A percentile compares a stretch with the other conserved stretches of the same genome.
phyloP scores from a whole-genome alignment of 2,797 vertebrate genomes.

The Erpetoichthys calabaricus region DNA sequence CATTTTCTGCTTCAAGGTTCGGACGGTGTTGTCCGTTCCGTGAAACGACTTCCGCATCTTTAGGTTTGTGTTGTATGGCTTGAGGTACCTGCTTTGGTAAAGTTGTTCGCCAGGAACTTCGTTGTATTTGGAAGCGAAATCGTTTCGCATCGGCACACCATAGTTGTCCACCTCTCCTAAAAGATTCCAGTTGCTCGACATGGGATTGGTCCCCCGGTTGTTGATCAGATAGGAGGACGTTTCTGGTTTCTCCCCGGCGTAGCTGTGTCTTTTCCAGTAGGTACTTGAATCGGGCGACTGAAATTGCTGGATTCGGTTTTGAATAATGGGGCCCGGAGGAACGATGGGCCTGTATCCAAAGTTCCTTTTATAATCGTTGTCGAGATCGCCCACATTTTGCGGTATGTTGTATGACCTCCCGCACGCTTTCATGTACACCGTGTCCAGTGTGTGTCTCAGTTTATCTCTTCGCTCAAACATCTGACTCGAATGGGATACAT shows the following conservation, averaged over 20 bases:
- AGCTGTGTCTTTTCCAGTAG: constrained; percentile 85
- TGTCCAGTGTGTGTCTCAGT: constrained; percentile 58
- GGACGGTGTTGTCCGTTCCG: constrained; percentile 61
- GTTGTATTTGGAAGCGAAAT: constrained; percentile 21
- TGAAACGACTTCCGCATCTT: constrained; percentile 68
- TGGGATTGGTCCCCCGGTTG: constrained; percentile 39
- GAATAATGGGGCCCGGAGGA: constrained; percentile 43
- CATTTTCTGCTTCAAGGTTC: constrained; percentile 68
- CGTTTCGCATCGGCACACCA: constrained; percentile 30
- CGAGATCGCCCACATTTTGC: constrained; percentile 21
- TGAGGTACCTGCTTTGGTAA: constrained; percentile 32
- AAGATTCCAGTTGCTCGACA: constrained; percentile 64
- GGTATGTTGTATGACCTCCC: constrained; percentile 43
- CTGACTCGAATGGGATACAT: constrained; percentile 51
- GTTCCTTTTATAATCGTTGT: constrained; percentile 41
- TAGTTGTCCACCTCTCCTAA: constrained; percentile 49
- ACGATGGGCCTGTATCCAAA: constrained; percentile 34
- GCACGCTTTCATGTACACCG: constrained; percentile 56
- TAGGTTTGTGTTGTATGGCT: constrained; percentile 49
- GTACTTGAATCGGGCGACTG: constrained; percentile 51
- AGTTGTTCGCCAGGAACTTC: constrained; percentile 42
- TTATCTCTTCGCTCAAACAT: constrained; percentile 57
- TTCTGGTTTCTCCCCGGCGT: constrained; percentile 78
- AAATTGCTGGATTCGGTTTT: constrained; percentile 39
- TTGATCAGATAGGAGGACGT: constrained; percentile 39